Conservation (phyloP, 2,797 vertebrate species). For the Hypotaenidia okinawae region DNA sequence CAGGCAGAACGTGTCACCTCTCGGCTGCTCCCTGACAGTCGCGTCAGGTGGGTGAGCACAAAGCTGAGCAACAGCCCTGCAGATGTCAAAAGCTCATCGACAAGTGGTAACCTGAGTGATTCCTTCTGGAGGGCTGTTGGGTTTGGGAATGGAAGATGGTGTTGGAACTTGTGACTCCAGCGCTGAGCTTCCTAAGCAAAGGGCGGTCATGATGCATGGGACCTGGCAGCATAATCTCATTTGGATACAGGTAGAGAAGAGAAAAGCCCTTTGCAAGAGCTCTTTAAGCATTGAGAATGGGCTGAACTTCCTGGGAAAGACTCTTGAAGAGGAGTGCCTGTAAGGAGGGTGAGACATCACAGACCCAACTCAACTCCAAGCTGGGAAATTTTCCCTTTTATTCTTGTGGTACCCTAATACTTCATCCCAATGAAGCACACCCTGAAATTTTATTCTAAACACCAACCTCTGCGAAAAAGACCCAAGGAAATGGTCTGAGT, state of each 20-base stretch:
- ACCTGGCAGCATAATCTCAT: not conserved
- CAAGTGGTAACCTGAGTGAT: not conserved
- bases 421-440: not conserved
- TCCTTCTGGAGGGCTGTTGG: not conserved
- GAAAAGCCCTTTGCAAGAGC: not conserved
- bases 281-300: not conserved
- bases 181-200: not conserved
- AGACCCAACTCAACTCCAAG: not conserved
- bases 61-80: not conserved
- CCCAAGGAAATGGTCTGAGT: not conserved
- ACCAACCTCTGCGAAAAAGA: not conserved
- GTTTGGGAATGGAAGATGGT: not conserved
- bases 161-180: not conserved
- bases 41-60: not conserved
- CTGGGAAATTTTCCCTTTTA: not conserved
- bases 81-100: accelerated
- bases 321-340: not conserved
- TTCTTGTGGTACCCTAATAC: not conserved
- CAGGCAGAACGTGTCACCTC: not conserved
- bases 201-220: not conserved
- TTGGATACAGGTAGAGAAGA: not conserved
- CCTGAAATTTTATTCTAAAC: not conserved
- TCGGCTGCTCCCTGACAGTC: not conserved
- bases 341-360: not conserved
- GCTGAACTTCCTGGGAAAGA: not conserved